phyloP scores from a whole-genome alignment of 2,113 vertebrate genomes.

The Hippocampus mohnikei region DNA sequence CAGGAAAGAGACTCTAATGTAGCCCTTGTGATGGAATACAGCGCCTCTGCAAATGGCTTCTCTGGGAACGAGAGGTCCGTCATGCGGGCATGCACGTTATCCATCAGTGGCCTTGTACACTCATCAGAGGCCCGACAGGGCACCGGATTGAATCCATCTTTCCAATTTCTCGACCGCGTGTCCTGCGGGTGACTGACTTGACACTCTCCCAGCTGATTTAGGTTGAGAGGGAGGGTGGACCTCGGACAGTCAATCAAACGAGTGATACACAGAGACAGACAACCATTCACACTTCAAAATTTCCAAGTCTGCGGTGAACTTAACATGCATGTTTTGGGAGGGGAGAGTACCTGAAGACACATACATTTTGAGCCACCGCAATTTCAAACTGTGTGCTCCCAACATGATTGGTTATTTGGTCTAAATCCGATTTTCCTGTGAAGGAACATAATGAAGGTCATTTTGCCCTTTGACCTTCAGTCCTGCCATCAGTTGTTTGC shows the following conservation, averaged over 20 bases:
- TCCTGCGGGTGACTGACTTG: not conserved
- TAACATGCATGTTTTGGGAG: too few species aligned
- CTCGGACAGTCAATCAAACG: not conserved
- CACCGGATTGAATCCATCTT: slow-evolving; percentile 1
- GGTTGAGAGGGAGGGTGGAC: not conserved
- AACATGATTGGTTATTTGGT: not conserved
- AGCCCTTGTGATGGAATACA: not conserved
- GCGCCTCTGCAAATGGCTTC: slow-evolving; percentile 7
- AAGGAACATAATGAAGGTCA: too few species aligned
- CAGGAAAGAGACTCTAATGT: not conserved
- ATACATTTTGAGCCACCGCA: too few species aligned
- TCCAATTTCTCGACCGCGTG: not conserved
- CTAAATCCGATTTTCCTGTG: not conserved
- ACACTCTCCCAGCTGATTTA: not conserved
- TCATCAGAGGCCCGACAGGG: not conserved
- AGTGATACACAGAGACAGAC: not conserved
- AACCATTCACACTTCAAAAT: too few species aligned
- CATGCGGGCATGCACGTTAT: not conserved
- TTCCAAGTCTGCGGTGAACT: too few species aligned
- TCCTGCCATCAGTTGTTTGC: too few species aligned
- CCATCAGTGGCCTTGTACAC: not conserved
- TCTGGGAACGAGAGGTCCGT: not conserved
- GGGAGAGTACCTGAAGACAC: too few species aligned
- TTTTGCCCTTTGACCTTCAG: too few species aligned
- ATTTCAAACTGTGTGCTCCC: not conserved